phyloP scores from a whole-genome alignment of 2,797 vertebrate species.

The Galaxias olidus region DNA sequence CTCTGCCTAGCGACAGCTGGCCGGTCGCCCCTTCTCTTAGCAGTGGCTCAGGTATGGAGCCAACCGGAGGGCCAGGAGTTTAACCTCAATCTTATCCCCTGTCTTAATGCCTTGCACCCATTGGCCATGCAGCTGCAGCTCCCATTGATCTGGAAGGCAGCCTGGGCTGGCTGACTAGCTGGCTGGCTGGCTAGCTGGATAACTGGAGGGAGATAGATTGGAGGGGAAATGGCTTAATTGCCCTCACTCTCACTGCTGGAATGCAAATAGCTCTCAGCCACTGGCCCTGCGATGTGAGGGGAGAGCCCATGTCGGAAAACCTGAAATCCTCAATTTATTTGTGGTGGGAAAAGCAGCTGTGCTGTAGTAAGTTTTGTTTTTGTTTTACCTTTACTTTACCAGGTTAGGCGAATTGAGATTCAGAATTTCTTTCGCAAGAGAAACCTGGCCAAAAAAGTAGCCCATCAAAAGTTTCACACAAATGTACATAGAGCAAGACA shows the following conservation, averaged over 20 bases:
- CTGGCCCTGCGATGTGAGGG: constrained; percentile 40
- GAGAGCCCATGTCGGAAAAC: constrained; percentile 30
- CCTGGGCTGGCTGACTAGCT: constrained; percentile 24
- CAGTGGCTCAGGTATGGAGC: constrained; percentile 73
- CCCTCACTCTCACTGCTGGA: constrained; percentile 78
- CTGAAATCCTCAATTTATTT: neutral
- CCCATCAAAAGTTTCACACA: no score
- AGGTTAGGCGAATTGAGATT: no score
- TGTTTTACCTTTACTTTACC: constrained; percentile 18
- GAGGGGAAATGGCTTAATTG: constrained; percentile 84
- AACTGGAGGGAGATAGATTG: constrained; percentile 80
- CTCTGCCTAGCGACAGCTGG: constrained; percentile 62
- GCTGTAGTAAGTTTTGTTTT: neutral
- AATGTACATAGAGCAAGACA: no score
- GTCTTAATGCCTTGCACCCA: constrained; percentile 72
- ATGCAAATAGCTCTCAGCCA: constrained; percentile 73
- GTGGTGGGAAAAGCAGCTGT: neutral
- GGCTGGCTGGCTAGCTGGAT: constrained; percentile 54
- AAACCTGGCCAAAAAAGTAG: no score
- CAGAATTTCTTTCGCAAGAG: no score
- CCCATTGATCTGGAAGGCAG: constrained; percentile 68
- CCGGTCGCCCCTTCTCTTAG: constrained; percentile 17
- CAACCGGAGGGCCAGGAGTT: constrained; percentile 78
- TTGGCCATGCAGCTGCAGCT: constrained; percentile 74
- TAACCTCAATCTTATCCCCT: constrained; percentile 80